Evolutionary conservation across 2,797 vertebrate genomes (phyloP).

Genomic region (Myotis myotis): DNA sequence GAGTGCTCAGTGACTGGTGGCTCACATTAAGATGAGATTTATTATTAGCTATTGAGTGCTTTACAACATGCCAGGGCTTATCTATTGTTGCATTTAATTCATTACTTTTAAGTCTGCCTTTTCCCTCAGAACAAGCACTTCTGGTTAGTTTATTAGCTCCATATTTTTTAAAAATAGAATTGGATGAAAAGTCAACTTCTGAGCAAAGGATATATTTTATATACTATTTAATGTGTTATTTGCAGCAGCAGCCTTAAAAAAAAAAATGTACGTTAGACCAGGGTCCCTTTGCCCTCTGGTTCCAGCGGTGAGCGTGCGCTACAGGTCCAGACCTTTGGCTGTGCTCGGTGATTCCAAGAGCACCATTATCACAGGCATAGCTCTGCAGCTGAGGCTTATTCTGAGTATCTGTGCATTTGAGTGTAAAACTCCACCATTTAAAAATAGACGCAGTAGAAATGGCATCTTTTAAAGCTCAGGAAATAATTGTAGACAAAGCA

Average conservation of each 20-base stretch:
- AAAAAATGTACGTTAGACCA: not conserved
- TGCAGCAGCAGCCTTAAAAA: not conserved
- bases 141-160: not conserved
- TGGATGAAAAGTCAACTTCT: constrained; percentile 2
- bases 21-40: not conserved
- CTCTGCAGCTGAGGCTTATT: not conserved
- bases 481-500: constrained; percentile 12
- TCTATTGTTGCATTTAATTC: not conserved
- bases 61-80: not conserved
- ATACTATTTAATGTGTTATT: not conserved
- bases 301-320: not conserved
- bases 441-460: not conserved
- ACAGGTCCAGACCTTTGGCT: no score
- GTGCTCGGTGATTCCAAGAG: not conserved
- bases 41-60: not conserved
- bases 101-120: not conserved
- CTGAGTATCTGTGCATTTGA: not conserved
- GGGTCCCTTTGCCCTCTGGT: not conserved
- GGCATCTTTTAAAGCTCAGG: not conserved
- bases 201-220: not conserved
- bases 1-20: not conserved
- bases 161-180: not conserved
- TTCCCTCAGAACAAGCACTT: not conserved
- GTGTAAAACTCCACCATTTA: not conserved
- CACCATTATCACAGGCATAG: not conserved